Evolutionary conservation across 2,113 vertebrate genomes (phyloP).

Genomic region (Smithornis capensis): DNA sequence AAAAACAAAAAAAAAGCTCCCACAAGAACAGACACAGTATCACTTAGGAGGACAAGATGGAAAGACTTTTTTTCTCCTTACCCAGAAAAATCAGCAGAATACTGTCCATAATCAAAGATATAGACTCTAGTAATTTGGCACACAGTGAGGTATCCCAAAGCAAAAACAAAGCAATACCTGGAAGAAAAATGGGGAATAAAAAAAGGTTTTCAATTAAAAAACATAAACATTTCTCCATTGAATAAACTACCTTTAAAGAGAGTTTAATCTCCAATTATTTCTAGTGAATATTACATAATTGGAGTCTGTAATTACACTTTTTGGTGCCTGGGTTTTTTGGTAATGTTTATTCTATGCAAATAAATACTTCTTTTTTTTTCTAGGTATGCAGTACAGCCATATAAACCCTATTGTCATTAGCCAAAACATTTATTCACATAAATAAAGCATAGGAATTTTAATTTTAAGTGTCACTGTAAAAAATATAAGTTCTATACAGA

Average conservation of each 20-base stretch:
- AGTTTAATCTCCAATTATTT: not conserved
- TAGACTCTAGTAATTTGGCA: conserved; percentile 98
- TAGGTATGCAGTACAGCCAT: not conserved
- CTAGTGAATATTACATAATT: not conserved
- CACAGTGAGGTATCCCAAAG: conserved; percentile 93
- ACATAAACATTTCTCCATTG: not conserved
- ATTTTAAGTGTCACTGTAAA: not conserved
- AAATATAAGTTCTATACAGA: not conserved
- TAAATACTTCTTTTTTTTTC: not conserved
- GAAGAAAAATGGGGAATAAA: conserved; percentile 37
- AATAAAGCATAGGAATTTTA: not conserved
- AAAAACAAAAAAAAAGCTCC: not conserved
- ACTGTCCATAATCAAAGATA: conserved; percentile 98
- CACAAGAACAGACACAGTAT: not conserved
- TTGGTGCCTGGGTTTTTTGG: not conserved
- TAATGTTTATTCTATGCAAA: not conserved
- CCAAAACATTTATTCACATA: not conserved
- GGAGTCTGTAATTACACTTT: not conserved
- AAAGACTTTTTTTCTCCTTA: conserved; percentile 73
- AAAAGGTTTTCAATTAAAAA: not conserved
- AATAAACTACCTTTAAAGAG: not conserved
- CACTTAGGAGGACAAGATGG: not conserved
- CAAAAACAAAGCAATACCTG: conserved; percentile 96
- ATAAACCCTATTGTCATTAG: not conserved
- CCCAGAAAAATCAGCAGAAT: conserved; percentile 98